Evolutionary conservation across 2,888 invertebrate species (phyloP).

Genomic region (Alcis repandata): DNA sequence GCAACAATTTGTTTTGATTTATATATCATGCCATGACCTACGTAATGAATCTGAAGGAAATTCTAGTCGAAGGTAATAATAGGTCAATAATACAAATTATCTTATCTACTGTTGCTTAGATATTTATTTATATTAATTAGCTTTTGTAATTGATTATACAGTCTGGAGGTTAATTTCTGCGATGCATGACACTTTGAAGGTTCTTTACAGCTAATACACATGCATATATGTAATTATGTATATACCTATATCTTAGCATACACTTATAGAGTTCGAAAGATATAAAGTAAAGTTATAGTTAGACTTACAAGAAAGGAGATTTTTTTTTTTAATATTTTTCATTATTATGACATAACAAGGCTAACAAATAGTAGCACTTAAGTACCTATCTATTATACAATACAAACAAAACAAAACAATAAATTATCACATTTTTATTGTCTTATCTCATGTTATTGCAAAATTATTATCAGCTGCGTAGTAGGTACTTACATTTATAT

Average conservation of each 20-base stretch:
- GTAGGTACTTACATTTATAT: background rate
- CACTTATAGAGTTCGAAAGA: no score
- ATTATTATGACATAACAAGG: no score
- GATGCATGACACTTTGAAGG: background rate
- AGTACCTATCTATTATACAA: no score
- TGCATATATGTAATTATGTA: background rate
- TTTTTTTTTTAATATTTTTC: no score
- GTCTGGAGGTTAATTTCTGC: background rate
- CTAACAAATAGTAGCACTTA: background rate
- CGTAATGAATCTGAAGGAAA: background rate
- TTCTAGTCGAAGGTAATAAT: no score
- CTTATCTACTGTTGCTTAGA: background rate
- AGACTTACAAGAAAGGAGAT: no score
- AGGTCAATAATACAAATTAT: constrained; percentile 3
- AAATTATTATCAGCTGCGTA: background rate
- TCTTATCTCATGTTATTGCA: background rate
- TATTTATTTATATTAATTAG: no score
- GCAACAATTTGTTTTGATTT: no score
- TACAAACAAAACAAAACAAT: no score
- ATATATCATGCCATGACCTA: background rate
- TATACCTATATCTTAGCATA: no score
- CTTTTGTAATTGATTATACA: background rate
- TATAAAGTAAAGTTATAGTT: background rate
- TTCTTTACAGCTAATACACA: background rate
- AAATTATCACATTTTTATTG: no score